A percentile compares a stretch with the other conserved stretches of the same genome.
phyloP scores from a whole-genome alignment of 2,113 vertebrate species.

The Mesocricetus auratus region DNA sequence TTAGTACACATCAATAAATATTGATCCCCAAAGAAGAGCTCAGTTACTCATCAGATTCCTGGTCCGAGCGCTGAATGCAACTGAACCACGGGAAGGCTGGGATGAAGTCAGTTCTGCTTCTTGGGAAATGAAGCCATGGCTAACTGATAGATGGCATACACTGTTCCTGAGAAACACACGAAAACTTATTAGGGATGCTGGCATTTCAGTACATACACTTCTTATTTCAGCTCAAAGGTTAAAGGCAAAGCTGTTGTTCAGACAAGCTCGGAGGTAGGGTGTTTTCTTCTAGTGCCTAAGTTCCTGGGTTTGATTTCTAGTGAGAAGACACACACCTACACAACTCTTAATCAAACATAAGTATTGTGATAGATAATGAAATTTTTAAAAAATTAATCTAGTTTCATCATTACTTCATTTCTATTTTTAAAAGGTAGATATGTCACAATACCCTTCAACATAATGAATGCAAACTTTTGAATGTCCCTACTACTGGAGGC shows the following conservation, averaged over 20 bases:
- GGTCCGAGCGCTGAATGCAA: slow-evolving; percentile 79
- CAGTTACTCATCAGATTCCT: slow-evolving; percentile 81
- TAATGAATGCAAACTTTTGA: not conserved
- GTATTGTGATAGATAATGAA: not conserved
- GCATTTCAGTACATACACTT: not conserved
- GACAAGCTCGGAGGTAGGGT: not conserved
- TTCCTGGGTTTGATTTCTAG: not conserved
- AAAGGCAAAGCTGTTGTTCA: not conserved
- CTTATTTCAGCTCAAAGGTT: slow-evolving; percentile 30
- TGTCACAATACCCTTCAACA: not conserved
- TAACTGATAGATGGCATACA: slow-evolving; percentile 89
- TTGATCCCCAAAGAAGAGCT: slow-evolving; percentile 89
- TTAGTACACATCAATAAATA: slow-evolving; percentile 89
- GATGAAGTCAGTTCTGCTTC: slow-evolving; percentile 87
- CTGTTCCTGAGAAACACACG: slow-evolving; percentile 87
- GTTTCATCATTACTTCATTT: slow-evolving; percentile 23
- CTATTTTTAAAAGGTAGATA: slow-evolving; percentile 2
- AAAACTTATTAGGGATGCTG: slow-evolving; percentile 51
- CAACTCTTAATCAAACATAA: not conserved
- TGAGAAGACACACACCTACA: not conserved
- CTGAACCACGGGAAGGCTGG: slow-evolving; percentile 68
- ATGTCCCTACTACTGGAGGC: not conserved
- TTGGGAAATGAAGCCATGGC: slow-evolving; percentile 88
- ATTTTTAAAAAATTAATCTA: slow-evolving; percentile 5
- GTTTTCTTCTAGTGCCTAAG: not conserved